These are phyloP conservation scores for Endomychus coccineus DNA, from an alignment of 2,888 invertebrate species.

Conservation along the genomic window DNA sequence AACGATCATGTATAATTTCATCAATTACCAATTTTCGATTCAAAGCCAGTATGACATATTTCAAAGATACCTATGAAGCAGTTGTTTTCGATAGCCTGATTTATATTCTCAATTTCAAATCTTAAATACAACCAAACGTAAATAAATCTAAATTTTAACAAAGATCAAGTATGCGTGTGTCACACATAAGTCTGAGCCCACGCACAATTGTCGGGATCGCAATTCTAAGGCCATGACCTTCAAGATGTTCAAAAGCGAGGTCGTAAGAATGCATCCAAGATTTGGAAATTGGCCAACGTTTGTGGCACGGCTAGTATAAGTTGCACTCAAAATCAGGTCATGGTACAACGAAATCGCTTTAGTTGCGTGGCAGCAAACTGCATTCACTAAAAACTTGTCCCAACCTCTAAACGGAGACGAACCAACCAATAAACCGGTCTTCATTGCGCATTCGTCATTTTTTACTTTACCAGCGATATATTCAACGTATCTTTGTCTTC, in stretches of 20 bases:
- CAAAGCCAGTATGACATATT: too few species aligned
- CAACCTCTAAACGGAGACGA: slow-evolving; percentile 39
- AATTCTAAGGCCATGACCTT: slow-evolving; percentile 32
- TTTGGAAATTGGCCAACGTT: slow-evolving; percentile 30
- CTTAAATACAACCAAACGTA: too few species aligned
- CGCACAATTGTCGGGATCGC: too few species aligned
- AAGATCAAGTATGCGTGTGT: too few species aligned
- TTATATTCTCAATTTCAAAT: too few species aligned
- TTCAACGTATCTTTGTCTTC: slow-evolving; percentile 33
- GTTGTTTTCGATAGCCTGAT: too few species aligned
- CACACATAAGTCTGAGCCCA: slow-evolving; percentile 1
- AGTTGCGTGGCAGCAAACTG: slow-evolving; percentile 40
- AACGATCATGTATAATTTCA: too few species aligned
- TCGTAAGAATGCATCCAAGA: slow-evolving; percentile 22
- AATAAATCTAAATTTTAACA: too few species aligned
- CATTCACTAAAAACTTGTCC: slow-evolving; percentile 42
- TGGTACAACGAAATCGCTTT: slow-evolving; percentile 44
- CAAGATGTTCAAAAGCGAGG: slow-evolving; percentile 21
- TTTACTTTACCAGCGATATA: slow-evolving; percentile 31
- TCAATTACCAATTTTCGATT: too few species aligned
- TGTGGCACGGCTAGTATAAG: slow-evolving; percentile 36
- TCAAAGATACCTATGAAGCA: too few species aligned
- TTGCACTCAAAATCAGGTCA: slow-evolving; percentile 43
- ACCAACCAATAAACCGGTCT: slow-evolving; percentile 16
- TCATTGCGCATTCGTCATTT: slow-evolving; percentile 38